Evolutionary conservation across 2,113 vertebrate genomes (phyloP).

Genomic region (Ivindomyrus marchei): DNA sequence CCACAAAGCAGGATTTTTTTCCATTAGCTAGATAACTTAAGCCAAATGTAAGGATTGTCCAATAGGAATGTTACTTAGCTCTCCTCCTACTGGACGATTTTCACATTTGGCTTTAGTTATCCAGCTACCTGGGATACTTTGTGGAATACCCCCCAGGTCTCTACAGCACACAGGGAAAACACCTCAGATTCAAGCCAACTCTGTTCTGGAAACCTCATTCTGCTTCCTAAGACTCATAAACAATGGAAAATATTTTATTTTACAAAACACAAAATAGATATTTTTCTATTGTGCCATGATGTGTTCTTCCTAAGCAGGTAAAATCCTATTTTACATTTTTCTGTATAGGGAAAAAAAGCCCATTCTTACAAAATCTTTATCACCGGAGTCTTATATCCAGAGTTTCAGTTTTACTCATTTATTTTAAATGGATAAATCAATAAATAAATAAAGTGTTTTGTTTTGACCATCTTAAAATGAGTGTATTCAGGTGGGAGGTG

Average conservation of each 20-base stretch:
- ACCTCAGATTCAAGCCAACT: neutral
- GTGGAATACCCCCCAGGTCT: neutral
- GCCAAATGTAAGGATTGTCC: neutral
- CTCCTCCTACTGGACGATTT: neutral
- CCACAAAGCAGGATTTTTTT: neutral
- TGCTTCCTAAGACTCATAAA: neutral
- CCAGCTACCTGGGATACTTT: neutral
- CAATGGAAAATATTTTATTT: slow-evolving; percentile 25
- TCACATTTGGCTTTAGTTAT: neutral
- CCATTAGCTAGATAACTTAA: neutral
- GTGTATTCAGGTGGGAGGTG: neutral
- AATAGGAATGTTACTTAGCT: neutral
- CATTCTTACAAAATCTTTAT: neutral
- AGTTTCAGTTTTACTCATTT: slow-evolving; percentile 6
- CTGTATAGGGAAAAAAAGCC: neutral
- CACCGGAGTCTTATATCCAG: neutral
- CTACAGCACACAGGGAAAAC: neutral
- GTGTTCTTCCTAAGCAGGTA: neutral
- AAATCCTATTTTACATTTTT: slow-evolving; percentile 3
- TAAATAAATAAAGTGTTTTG: neutral
- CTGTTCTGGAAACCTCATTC: neutral
- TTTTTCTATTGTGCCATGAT: slow-evolving; percentile 45
- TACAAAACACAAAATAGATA: slow-evolving; percentile 37
- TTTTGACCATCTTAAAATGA: neutral
- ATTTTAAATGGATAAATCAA: neutral